Conservation (phyloP, 2,888 invertebrate genomes). For the Melanchra persicariae region DNA sequence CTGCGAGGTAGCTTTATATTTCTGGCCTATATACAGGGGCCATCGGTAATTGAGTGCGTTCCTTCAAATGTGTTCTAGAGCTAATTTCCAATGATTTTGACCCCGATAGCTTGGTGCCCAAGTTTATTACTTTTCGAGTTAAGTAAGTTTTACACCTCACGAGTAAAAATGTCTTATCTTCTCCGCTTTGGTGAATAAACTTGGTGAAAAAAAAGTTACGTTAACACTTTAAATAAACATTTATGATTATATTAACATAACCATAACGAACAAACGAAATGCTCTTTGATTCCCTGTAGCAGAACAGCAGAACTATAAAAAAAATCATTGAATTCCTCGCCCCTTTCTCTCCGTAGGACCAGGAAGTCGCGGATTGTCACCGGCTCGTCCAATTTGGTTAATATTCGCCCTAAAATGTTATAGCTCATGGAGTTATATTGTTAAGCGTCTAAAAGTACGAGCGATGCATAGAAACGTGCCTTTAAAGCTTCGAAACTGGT, state of each 20-base stretch:
- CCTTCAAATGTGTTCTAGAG: too few species aligned
- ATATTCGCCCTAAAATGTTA: slow-evolving; percentile 65
- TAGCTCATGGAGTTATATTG: slow-evolving; percentile 62
- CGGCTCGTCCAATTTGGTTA: slow-evolving; percentile 64
- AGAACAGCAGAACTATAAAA: not conserved
- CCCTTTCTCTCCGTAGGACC: not conserved
- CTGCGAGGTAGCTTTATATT: too few species aligned
- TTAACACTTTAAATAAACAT: not conserved
- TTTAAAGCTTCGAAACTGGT: slow-evolving; percentile 47
- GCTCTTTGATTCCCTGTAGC: not conserved
- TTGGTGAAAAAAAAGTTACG: not conserved
- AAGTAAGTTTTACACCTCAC: too few species aligned
- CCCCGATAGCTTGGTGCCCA: too few species aligned
- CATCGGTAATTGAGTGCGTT: too few species aligned
- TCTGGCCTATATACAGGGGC: too few species aligned
- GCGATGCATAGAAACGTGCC: slow-evolving; percentile 65
- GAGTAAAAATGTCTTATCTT: not conserved
- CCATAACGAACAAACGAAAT: slow-evolving; percentile 1
- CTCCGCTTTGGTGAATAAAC: not conserved
- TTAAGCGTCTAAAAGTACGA: slow-evolving; percentile 43
- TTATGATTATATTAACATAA: not conserved
- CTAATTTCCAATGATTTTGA: too few species aligned
- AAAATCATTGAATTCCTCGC: slow-evolving; percentile 12
- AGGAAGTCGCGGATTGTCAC: slow-evolving; percentile 20
- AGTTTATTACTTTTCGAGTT: too few species aligned